These are phyloP conservation scores for Zaprionus taronus DNA, from an alignment of 1,140 invertebrate species.

Conservation along the genomic window DNA sequence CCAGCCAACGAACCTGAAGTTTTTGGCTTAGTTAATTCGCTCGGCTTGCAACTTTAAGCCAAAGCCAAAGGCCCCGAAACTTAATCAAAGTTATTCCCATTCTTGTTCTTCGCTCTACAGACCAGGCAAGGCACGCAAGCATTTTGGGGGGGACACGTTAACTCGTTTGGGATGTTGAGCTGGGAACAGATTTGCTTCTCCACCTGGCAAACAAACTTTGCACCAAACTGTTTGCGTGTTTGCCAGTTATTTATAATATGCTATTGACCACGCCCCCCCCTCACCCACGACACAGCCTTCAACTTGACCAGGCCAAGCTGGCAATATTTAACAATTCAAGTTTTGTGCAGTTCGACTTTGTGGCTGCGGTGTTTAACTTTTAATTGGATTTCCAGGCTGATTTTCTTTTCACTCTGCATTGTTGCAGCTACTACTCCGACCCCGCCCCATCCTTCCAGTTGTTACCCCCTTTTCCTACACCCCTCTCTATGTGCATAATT, in stretches of 20 bases:
- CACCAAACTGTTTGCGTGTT: constrained; percentile 75
- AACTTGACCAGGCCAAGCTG: constrained; percentile 60
- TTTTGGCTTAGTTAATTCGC: constrained; percentile 75
- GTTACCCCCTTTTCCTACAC: neutral
- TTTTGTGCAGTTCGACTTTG: constrained; percentile 31
- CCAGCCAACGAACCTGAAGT: constrained; percentile 11
- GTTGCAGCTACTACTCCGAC: neutral
- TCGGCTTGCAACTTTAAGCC: constrained; percentile 72
- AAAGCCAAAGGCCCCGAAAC: constrained; percentile 62
- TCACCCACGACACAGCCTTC: constrained; percentile 40
- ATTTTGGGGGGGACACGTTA: constrained; percentile 49
- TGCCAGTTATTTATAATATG: constrained; percentile 76
- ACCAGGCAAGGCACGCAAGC: constrained; percentile 60
- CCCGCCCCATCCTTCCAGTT: neutral
- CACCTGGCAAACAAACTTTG: constrained; percentile 65
- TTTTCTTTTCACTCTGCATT: constrained; percentile 36
- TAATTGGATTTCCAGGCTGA: constrained; percentile 73
- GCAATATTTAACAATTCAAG: constrained; percentile 47
- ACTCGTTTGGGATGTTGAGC: constrained; percentile 50
- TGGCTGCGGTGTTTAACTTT: constrained; percentile 69
- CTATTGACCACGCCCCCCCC: constrained; percentile 6
- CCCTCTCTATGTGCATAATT: constrained; percentile 58
- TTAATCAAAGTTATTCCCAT: constrained; percentile 71
- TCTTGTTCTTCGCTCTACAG: constrained; percentile 19
- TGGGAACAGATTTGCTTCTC: constrained; percentile 12